phyloP scores from a whole-genome alignment of 92 coral and sea anemone species.

The Zoanthus solanderi region DNA sequence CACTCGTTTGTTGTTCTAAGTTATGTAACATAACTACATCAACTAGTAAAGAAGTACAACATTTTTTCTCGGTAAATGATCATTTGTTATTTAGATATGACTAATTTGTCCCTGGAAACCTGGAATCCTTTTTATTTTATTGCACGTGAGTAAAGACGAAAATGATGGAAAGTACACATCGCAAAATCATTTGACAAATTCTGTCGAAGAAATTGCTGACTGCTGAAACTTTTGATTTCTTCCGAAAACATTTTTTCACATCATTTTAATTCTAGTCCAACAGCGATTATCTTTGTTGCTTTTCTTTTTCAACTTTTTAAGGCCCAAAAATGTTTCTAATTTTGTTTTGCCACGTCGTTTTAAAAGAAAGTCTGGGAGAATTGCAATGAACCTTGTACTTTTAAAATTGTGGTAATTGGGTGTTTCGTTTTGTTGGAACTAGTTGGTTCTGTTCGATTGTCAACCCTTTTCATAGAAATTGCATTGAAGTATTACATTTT shows the following conservation, averaged over 20 bases:
- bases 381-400: not conserved
- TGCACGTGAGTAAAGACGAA: constrained; percentile 12
- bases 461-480: too few relatives aligned
- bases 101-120: not conserved
- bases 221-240: not conserved
- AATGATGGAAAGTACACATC: not conserved
- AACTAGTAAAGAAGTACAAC: not conserved
- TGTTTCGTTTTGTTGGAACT: not conserved
- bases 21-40: not conserved
- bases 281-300: not conserved
- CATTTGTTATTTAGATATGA: not conserved
- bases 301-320: not conserved
- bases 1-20: not conserved
- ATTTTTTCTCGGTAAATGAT: not conserved
- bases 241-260: not conserved
- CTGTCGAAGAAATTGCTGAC: not conserved
- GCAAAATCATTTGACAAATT: not conserved
- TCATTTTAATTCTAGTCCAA: not conserved
- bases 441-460: too few relatives aligned
- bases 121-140: not conserved
- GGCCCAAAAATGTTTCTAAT: not conserved
- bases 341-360: constrained; percentile 4
- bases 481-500: too few relatives aligned
- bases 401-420: not conserved
- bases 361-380: not conserved